phyloP scores from a whole-genome alignment of 2,797 vertebrate species.

The Dendrocincla tyrannina region DNA sequence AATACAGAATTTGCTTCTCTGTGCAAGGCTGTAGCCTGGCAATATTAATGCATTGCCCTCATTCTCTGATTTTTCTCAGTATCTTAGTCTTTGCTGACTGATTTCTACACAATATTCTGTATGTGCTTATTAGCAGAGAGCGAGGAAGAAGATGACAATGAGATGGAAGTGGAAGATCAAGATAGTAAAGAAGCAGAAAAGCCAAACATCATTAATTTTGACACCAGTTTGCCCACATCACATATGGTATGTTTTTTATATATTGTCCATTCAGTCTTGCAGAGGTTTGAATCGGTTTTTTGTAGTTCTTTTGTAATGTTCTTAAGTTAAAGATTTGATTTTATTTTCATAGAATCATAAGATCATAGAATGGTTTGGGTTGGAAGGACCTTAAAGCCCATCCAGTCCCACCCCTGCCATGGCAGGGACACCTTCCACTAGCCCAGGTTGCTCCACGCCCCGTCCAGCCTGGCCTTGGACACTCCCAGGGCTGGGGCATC shows the following conservation, averaged over 20 bases:
- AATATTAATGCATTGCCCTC: not conserved
- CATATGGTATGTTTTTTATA: slow-evolving; percentile 84
- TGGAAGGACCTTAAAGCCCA: not conserved
- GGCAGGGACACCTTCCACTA: not conserved
- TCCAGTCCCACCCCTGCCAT: not conserved
- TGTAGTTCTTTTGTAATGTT: not conserved
- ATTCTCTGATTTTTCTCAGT: not conserved
- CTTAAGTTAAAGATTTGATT: not conserved
- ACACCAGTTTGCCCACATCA: slow-evolving; percentile 94
- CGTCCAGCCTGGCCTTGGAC: not conserved
- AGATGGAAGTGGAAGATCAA: slow-evolving; percentile 94
- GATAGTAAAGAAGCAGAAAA: slow-evolving; percentile 87
- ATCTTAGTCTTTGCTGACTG: not conserved
- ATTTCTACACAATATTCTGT: not conserved
- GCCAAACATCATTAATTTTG: slow-evolving; percentile 92
- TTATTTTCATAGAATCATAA: not conserved
- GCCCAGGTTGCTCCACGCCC: not conserved
- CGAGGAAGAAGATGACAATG: slow-evolving; percentile 88
- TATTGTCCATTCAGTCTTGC: not conserved
- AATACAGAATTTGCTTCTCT: not conserved
- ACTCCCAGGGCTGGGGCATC: not conserved
- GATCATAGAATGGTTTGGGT: not conserved
- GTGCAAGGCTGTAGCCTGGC: not conserved
- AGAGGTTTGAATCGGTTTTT: not conserved
- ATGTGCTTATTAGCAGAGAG: slow-evolving; percentile 77